phyloP scores from a whole-genome alignment of 2,113 vertebrate genomes.

The Thalassoma bifasciatum region DNA sequence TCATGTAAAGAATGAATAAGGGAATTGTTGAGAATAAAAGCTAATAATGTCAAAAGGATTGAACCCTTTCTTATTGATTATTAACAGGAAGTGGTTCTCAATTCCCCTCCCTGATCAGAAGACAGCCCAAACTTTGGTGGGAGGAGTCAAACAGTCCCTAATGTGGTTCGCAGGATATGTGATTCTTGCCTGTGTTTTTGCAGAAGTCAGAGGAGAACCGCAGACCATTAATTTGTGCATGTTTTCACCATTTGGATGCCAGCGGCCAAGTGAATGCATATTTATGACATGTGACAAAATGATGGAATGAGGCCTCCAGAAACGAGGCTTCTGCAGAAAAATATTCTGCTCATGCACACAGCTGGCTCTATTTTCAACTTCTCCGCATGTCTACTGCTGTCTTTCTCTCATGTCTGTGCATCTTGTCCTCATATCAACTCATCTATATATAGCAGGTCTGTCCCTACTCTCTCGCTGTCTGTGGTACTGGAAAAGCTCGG shows the following conservation, averaged over 20 bases:
- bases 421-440: slow-evolving; percentile 68
- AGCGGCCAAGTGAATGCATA: slow-evolving; percentile 60
- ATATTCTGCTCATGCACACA: background rate
- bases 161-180: slow-evolving; percentile 26
- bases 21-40: too few species aligned
- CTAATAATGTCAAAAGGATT: too few species aligned
- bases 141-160: slow-evolving; percentile 17
- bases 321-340: slow-evolving; percentile 27
- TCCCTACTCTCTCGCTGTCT: slow-evolving; percentile 49
- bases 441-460: slow-evolving; percentile 73
- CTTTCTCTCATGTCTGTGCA: background rate
- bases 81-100: slow-evolving; percentile 27
- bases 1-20: too few species aligned
- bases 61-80: too few species aligned
- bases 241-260: slow-evolving; percentile 35
- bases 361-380: background rate
- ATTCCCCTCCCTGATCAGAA: slow-evolving; percentile 10
- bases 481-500: slow-evolving; percentile 63
- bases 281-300: slow-evolving; percentile 65
- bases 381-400: background rate
- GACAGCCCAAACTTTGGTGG: background rate
- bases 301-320: slow-evolving; percentile 61
- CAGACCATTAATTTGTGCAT: slow-evolving; percentile 48
- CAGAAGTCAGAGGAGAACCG: slow-evolving; percentile 13
- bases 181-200: slow-evolving; percentile 31